Evolutionary conservation across 1,140 invertebrate species (phyloP), one percentile per base, ranked within the genome.

Genomic region (Dreissena rostriformis): DNA sequence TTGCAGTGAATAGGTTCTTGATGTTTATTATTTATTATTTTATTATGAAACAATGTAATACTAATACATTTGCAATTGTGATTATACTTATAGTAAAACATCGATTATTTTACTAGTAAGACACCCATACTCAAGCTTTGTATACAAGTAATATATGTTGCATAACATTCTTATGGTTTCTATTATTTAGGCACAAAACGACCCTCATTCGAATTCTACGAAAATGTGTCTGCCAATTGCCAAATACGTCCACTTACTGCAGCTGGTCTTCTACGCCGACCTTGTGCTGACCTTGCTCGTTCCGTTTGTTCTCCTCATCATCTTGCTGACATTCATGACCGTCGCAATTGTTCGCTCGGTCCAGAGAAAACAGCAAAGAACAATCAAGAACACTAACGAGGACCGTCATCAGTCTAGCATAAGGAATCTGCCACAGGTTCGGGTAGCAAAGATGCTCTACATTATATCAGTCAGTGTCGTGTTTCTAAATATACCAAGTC

Each of bases 361-460:
- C 22, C 65, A 82, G 26, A 63, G 65, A 65, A 68, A 78, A 53
- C 22, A 82, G 65, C 63, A 66, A 53, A 51, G 78, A 77, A 70
- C 29, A 22, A 28, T 63, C 6, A 84, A 79, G 28, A 72, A 61
- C 29, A 76, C 57, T 22, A 51, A 67, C 19, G 72, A 67, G 28
- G 52, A 79, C 15, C 67, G 80, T 17, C 2, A 39, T 39, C 61
- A 73, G 8, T 55, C 28, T 15, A 26, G 55, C 28, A 26, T 68
- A 5, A 63, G 65, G 1, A 82, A 74, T 17, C 67, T 82, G 71
- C 86, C 89, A 22, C 86, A 88, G 63, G 86, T 90, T 19, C 86
- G 89, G 5, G 89, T 90, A 5, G 85, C 87, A 26, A 88, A 87
- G 52, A 87, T 90, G 87, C 77, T 90, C 17, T 88, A 87, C 29